Evolutionary conservation across 2,888 invertebrate species (phyloP).

Genomic region (Boloria selene): DNA sequence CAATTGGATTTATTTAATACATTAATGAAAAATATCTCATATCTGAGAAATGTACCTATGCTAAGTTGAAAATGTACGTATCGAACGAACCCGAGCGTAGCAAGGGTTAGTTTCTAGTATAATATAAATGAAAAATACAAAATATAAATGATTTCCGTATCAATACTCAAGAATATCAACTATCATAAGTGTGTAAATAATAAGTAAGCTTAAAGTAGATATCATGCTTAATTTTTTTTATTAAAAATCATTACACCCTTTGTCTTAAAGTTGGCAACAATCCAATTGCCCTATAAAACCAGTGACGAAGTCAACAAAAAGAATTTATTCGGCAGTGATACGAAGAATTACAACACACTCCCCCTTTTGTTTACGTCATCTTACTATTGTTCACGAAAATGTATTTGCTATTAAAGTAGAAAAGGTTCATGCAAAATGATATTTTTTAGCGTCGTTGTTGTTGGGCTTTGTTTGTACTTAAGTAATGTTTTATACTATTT

Average conservation of each 20-base stretch:
- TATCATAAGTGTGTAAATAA: no score
- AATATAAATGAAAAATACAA: no score
- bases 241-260: conserved; percentile 26
- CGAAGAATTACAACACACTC: conserved; percentile 41
- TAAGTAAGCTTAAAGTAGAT: no score
- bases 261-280: conserved; percentile 36
- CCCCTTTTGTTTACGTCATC: conserved; percentile 30
- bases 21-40: no score
- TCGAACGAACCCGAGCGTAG: no score
- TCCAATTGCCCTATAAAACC: conserved; percentile 41
- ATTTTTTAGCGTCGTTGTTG: conserved; percentile 14
- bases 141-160: no score
- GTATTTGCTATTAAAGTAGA: conserved; percentile 26
- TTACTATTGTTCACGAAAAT: conserved; percentile 17
- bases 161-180: no score
- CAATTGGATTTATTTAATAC: no score
- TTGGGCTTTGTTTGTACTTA: neutral
- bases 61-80: no score
- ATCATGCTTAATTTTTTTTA: neutral
- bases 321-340: conserved; percentile 42
- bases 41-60: no score
- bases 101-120: no score
- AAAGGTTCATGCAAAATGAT: conserved; percentile 16
- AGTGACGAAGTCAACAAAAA: conserved; percentile 42
- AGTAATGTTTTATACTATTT: neutral